Evolutionary conservation across 2,888 invertebrate genomes (phyloP).

Genomic region (Autographa pulchrina): DNA sequence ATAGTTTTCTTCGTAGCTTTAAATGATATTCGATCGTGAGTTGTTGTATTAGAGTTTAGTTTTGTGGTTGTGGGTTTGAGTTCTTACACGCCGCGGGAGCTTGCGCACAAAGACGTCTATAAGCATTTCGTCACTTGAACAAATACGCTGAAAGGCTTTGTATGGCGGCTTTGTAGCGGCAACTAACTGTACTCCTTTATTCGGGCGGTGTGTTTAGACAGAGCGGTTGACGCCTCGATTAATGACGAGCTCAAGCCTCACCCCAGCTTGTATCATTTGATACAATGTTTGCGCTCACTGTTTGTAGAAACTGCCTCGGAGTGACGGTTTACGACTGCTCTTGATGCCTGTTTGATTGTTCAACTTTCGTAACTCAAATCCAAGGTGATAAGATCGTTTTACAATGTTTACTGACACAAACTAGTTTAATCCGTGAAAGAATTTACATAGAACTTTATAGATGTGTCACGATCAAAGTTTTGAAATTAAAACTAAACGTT

Average conservation of each 20-base stretch:
- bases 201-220: conserved; percentile 77
- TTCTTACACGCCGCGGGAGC: conserved; percentile 74
- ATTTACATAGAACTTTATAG: conserved; percentile 1
- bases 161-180: conserved; percentile 72
- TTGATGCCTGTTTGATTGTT: conserved; percentile 43
- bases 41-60: conserved; percentile 59
- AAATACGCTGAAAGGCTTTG: conserved; percentile 81
- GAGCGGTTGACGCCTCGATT: conserved; percentile 79
- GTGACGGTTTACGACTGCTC: conserved; percentile 55
- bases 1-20: conserved; percentile 57
- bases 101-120: conserved; percentile 75
- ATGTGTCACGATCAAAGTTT: background rate
- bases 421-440: conserved; percentile 6
- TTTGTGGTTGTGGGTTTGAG: conserved; percentile 49
- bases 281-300: conserved; percentile 61
- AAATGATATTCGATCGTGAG: conserved; percentile 63
- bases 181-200: conserved; percentile 79
- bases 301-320: conserved; percentile 68
- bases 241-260: conserved; percentile 66
- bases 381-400: conserved; percentile 47
- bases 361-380: conserved; percentile 24
- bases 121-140: conserved; percentile 81
- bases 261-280: conserved; percentile 61
- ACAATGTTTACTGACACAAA: conserved; percentile 22
- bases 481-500: conserved; percentile 25